Evolutionary conservation across 2,797 vertebrate species (phyloP), one percentile per base, ranked within the genome.

Genomic region (Catharus ustulatus): DNA sequence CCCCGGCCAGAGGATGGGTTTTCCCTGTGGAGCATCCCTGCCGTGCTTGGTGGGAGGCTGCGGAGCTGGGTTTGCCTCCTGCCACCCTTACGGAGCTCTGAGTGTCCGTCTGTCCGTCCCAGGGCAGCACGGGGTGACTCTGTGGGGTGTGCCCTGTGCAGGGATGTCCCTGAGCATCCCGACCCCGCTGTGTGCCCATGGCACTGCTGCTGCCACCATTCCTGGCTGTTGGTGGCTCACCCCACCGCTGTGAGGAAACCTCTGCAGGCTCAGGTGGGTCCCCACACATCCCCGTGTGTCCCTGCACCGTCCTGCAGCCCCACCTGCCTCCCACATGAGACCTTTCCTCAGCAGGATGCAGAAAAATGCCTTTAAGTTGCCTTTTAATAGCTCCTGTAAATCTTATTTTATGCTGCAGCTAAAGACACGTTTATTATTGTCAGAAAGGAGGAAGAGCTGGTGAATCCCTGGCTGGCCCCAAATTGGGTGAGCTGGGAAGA

Each of bases 301-400:
- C 84, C 76, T 17, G 34, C 46, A 13, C 32, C 14, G 40, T 15
- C 73, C 73, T 45, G 34, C 67, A 87, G 43, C 43, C 63, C 61
- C 89, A 73, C 84, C 93, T 91, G 87, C 84, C 64, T 82, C 82
- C 75, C 84, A 67, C 64, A 9, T 46, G 87, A 85, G 73, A 85
- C 24, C 20, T 49, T 38, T 84, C 38, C 38, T 58, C 79, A 40
- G 55, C 69, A 71, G 57, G 67, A 79, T 36, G 42, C 40, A 43
- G 52, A 55, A 77, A 82, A 92, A 71, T 42, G 45, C 72, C 61
- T 93, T 93, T 8, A 48, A 57, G 64, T 87, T 91, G 63, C 61
- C 55, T 77, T 94, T 82, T 67, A 88, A 88, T 63, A 61, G 88
- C 74, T 83, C 71, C 64, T 82, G 86, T 87, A 92, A 92, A 92